phyloP scores from a whole-genome alignment of 2,888 invertebrate genomes.

The Cheilosia impressa region DNA sequence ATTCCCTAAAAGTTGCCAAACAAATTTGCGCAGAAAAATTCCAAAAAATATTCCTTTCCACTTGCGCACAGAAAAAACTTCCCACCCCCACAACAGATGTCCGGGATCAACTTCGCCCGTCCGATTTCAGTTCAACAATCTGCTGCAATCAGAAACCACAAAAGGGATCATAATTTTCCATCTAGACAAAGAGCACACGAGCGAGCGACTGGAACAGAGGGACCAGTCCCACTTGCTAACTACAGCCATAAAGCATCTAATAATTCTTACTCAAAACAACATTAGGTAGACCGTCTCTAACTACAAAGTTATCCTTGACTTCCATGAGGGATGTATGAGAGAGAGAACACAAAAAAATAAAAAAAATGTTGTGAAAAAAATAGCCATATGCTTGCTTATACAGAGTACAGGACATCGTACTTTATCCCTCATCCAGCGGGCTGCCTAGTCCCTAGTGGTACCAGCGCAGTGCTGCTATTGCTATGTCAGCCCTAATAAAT shows the following conservation, averaged over 20 bases:
- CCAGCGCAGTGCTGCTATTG: conserved; percentile 50
- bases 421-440: conserved; percentile 28
- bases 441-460: conserved; percentile 13
- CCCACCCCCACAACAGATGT: background rate
- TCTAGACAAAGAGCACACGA: conserved; percentile 31
- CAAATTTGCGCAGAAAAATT: background rate
- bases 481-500: conserved; percentile 72
- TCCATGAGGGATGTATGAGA: conserved; percentile 10
- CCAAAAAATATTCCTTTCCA: background rate
- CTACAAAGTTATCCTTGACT: conserved; percentile 55
- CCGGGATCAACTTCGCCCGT: background rate
- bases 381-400: conserved; percentile 48
- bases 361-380: conserved; percentile 52
- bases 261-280: conserved; percentile 71
- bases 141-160: conserved; percentile 37
- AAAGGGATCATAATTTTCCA: conserved; percentile 46
- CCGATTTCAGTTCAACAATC: conserved; percentile 35
- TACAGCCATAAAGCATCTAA: conserved; percentile 40
- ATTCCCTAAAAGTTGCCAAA: too few relatives aligned
- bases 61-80: background rate
- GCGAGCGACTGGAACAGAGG: background rate
- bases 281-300: conserved; percentile 58
- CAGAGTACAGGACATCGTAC: conserved; percentile 42
- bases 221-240: background rate
- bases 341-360: conserved; percentile 2